These are phyloP conservation scores for Ennomos fuscantarius DNA, from an alignment of 2,888 invertebrate species.

Conservation along the genomic window DNA sequence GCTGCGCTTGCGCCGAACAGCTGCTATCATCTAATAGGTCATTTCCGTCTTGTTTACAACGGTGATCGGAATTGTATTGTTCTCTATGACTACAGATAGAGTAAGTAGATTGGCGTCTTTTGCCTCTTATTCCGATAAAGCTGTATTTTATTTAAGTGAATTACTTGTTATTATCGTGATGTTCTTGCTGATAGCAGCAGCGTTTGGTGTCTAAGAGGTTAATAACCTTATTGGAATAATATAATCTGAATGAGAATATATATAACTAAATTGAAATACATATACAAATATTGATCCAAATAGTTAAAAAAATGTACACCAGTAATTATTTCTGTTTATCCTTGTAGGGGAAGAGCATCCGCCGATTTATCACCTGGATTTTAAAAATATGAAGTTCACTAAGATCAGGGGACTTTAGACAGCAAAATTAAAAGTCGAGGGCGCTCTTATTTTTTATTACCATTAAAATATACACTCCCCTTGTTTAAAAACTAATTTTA, in stretches of 20 bases:
- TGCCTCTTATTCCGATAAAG: too few species aligned
- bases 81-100: constrained; percentile 3
- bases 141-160: not conserved
- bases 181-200: too few species aligned
- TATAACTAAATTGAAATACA: too few species aligned
- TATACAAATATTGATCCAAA: too few species aligned
- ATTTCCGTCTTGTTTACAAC: constrained; percentile 72
- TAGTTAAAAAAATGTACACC: constrained; percentile 38
- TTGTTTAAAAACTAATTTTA: constrained; percentile 37
- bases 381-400: constrained; percentile 60
- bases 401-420: constrained; percentile 28
- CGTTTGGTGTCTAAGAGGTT: too few species aligned
- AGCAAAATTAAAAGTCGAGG: constrained; percentile 17
- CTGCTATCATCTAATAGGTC: constrained; percentile 75
- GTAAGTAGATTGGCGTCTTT: not conserved
- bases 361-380: constrained; percentile 74
- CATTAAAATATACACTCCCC: constrained; percentile 23
- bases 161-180: too few species aligned
- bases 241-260: too few species aligned
- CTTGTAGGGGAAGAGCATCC: constrained; percentile 58
- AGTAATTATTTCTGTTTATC: not conserved
- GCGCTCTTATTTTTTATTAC: constrained; percentile 33
- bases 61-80: constrained; percentile 41
- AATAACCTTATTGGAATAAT: too few species aligned
- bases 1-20: constrained; percentile 73